Evolutionary conservation across 2,888 invertebrate genomes (phyloP).

Genomic region (Mycalesis mineus): DNA sequence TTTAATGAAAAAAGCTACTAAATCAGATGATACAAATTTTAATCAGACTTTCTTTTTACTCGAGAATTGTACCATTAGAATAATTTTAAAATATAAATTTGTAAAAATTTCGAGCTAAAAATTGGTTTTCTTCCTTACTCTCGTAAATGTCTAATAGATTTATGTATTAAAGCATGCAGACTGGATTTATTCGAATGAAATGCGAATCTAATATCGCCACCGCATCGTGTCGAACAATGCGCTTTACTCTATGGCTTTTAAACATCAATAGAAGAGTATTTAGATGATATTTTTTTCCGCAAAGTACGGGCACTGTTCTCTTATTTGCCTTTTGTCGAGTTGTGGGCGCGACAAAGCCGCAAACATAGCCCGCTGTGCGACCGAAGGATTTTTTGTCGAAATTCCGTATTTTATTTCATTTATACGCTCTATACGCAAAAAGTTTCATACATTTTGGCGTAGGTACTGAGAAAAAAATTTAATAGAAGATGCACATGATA

Average conservation of each 20-base stretch:
- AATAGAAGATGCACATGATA: slow-evolving; percentile 69
- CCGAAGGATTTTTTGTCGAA: slow-evolving; percentile 62
- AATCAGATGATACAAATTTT: too few species aligned
- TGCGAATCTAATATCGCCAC: slow-evolving; percentile 75
- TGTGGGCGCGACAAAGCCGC: slow-evolving; percentile 77
- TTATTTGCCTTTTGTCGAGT: slow-evolving; percentile 75
- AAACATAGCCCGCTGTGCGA: slow-evolving; percentile 73
- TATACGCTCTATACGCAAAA: slow-evolving; percentile 60
- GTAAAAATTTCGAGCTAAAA: too few species aligned
- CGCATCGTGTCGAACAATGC: slow-evolving; percentile 62
- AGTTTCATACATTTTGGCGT: slow-evolving; percentile 40
- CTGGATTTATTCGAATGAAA: slow-evolving; percentile 37
- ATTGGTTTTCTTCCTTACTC: too few species aligned
- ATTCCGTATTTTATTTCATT: slow-evolving; percentile 74
- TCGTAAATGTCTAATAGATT: slow-evolving; percentile 29
- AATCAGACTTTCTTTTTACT: too few species aligned
- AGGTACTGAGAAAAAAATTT: slow-evolving; percentile 47
- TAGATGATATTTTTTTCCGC: slow-evolving; percentile 70
- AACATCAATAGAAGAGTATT: slow-evolving; percentile 74
- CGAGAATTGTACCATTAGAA: too few species aligned
- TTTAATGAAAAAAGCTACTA: too few species aligned
- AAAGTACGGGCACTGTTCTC: slow-evolving; percentile 62
- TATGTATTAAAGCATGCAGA: slow-evolving; percentile 13
- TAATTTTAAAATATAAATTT: too few species aligned
- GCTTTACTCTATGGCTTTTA: slow-evolving; percentile 74